Evolutionary conservation across 2,797 vertebrate species (phyloP), one percentile per base, ranked within the genome.

Genomic region (Rhynchonycteris naso): DNA sequence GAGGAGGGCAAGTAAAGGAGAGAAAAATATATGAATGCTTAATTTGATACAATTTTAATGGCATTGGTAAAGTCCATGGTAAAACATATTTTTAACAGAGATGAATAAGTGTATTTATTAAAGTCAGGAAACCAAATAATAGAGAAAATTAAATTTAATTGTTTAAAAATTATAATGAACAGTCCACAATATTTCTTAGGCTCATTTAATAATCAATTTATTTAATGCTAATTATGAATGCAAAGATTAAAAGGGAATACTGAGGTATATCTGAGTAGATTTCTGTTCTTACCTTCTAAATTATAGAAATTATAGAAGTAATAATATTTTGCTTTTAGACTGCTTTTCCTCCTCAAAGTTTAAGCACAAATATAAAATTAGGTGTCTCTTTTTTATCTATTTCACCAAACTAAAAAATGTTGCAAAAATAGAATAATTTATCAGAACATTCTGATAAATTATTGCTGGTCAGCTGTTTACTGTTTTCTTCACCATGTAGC

Each of bases 271-370:
- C 28, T 30, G 24, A 68, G 22, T 35, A 81, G 3, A 78, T 65
- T 75, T 14, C 21, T 83, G 5, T 1, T 68, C 7, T 94, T 97
- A 85, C n/a, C 2, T 90, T 82, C 35, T 92, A 94, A 86, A 69
- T 72, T 87, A 56, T 30, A 59, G 35, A 75, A 86, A 79, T 4
- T 94, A 93, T 68, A 30, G 2, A 58, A 80, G 38, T 58, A 82
- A 78, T 65, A 79, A 13, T 86, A 50, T 86, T 74, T 61, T 71
- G 7, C 18, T 68, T 85, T 93, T 83, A 89, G 24, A 52, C 12
- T 50, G 7, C 11, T 90, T 94, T 88, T 79, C 8, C 19, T 90
- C 35, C 50, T 85, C 28, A 66, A 24, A 94, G 30, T 22, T 85
- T 90, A 89, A 78, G n/a, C 52, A 74, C 47, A 89, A 69, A 87